phyloP scores from a whole-genome alignment of 64 coral and sea anemone genomes.

The Exaiptasia diaphana region DNA sequence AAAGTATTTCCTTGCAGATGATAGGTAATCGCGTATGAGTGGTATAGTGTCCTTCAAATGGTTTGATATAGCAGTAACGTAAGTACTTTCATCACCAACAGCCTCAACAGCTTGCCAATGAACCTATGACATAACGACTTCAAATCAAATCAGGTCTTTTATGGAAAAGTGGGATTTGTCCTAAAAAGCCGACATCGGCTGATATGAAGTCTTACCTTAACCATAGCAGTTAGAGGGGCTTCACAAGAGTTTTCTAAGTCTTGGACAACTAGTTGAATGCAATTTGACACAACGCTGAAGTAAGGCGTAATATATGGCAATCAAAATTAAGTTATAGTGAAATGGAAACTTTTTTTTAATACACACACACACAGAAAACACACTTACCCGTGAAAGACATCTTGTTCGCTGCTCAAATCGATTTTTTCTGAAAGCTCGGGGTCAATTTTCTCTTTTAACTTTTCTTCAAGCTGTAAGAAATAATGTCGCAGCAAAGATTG shows the following conservation, averaged over 20 bases:
- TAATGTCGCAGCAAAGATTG: background rate
- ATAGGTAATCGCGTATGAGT: conserved; percentile 83
- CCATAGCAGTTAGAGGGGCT: conserved; percentile 92
- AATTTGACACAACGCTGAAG: conserved; percentile 94
- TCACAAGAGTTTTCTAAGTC: conserved; percentile 96
- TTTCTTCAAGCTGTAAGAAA: conserved; percentile 74
- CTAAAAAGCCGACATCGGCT: background rate
- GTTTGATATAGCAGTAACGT: conserved; percentile 91
- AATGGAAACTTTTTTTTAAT: background rate
- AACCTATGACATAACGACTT: conserved; percentile 72
- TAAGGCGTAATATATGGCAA: background rate
- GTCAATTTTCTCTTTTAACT: conserved; percentile 95
- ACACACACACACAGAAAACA: background rate
- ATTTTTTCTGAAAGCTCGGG: conserved; percentile 93
- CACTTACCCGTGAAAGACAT: conserved; percentile 90
- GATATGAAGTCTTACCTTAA: conserved; percentile 68
- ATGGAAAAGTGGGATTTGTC: background rate
- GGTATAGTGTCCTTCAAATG: conserved; percentile 89
- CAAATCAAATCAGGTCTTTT: too few relatives aligned
- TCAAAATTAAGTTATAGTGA: background rate
- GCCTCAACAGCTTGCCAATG: conserved; percentile 98
- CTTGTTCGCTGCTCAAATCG: conserved; percentile 82
- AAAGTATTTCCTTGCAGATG: conserved; percentile 94
- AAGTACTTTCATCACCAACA: conserved; percentile 92
- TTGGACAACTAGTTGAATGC: conserved; percentile 94